Conservation (phyloP, 2,888 invertebrate genomes). For the Electrophaes corylata region DNA sequence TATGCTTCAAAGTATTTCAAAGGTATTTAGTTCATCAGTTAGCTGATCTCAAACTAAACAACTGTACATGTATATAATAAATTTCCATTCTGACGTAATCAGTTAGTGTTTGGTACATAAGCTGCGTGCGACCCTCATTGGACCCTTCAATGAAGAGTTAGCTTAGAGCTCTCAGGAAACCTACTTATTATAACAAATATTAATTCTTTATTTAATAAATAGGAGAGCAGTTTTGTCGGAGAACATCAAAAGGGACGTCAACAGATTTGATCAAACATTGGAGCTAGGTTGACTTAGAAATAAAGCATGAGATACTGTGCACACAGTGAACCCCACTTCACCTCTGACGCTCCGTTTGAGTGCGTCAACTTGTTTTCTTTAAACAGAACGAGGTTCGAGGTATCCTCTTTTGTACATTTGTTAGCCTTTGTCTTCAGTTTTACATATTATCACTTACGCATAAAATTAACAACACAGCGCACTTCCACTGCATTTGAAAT, state of each 20-base stretch:
- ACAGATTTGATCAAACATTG: constrained; percentile 79
- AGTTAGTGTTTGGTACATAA: constrained; percentile 12
- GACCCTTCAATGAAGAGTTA: constrained; percentile 27
- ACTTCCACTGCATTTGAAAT: not conserved
- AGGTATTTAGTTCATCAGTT: not conserved
- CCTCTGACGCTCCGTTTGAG: constrained; percentile 72
- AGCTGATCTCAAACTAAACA: not conserved
- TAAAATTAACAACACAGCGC: constrained; percentile 32
- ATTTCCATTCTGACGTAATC: constrained; percentile 7
- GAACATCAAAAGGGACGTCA: constrained; percentile 77
- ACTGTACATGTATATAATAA: not conserved
- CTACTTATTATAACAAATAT: constrained; percentile 41
- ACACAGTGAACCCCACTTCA: constrained; percentile 73
- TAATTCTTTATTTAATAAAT: constrained; percentile 54
- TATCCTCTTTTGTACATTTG: constrained; percentile 46
- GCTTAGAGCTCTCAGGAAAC: constrained; percentile 27
- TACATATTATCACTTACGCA: constrained; percentile 46
- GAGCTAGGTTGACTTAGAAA: constrained; percentile 77
- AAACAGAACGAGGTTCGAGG: constrained; percentile 67
- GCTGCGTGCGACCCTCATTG: constrained; percentile 35
- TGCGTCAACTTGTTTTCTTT: constrained; percentile 76
- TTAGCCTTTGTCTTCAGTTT: constrained; percentile 43
- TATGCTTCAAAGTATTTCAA: no score
- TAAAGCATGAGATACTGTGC: constrained; percentile 80
- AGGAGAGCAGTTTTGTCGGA: constrained; percentile 64